A percentile compares a stretch with the other conserved stretches of the same genome.
These are phyloP conservation scores for Lasius fuliginosus DNA, from an alignment of 2,888 invertebrate species.

Conservation along the genomic window DNA sequence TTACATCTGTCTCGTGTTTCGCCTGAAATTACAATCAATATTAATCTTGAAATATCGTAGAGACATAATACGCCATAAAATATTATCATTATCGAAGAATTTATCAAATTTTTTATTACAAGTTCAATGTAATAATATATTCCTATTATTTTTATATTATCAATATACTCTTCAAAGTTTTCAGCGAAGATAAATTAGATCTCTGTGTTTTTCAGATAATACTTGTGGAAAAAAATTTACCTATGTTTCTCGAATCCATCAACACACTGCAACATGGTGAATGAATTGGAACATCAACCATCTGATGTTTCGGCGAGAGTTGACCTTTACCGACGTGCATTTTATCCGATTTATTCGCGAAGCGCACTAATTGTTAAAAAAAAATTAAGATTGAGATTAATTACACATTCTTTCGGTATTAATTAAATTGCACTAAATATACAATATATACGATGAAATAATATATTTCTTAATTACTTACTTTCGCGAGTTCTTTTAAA, in stretches of 20 bases:
- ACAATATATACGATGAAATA: background rate
- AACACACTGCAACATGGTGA: constrained; percentile 49
- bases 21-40: constrained; percentile 25
- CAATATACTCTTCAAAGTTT: background rate
- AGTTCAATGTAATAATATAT: background rate
- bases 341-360: constrained; percentile 3
- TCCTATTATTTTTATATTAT: background rate
- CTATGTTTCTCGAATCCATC: constrained; percentile 10
- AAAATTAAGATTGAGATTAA: constrained; percentile 4
- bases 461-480: background rate
- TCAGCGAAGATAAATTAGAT: background rate
- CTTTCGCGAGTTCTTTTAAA: background rate
- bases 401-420: background rate
- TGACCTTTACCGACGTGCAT: background rate
- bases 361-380: constrained; percentile 29
- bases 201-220: background rate
- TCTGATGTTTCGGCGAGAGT: constrained; percentile 22
- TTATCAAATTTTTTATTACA: background rate
- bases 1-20: background rate
- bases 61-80: background rate
- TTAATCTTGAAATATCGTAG: background rate
- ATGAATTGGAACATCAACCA: constrained; percentile 52
- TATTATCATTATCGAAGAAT: background rate
- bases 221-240: constrained; percentile 21
- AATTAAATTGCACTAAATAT: background rate